Conservation (phyloP, 2,797 vertebrate genomes). For the Anas acuta region DNA sequence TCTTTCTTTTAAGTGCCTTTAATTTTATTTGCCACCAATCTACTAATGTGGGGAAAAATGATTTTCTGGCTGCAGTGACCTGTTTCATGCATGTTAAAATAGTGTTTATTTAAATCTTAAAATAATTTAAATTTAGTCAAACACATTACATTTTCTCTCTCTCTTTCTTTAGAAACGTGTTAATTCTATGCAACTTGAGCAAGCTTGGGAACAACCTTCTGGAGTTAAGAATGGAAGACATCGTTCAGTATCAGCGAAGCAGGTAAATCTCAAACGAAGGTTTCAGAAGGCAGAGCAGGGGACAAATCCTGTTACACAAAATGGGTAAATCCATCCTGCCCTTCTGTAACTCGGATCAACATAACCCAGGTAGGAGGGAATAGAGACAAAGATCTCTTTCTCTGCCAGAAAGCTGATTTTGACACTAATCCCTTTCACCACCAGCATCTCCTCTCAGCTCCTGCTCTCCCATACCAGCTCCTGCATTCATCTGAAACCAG, state of each 20-base stretch:
- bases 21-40: not conserved
- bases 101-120: not conserved
- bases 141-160: not conserved
- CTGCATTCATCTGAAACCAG: not conserved
- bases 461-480: not conserved
- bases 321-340: not conserved
- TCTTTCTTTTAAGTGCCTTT: not conserved
- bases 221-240: not conserved
- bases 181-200: not conserved
- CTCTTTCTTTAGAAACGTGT: not conserved
- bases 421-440: not conserved
- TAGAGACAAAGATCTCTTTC: not conserved
- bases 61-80: not conserved
- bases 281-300: not conserved
- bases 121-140: not conserved
- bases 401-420: not conserved
- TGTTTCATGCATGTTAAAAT: not conserved
- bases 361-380: not conserved
- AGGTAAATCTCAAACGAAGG: not conserved
- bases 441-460: not conserved
- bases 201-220: not conserved
- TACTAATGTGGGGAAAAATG: not conserved
- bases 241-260: rapidly evolving
- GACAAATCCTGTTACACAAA: not conserved
- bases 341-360: not conserved